These are phyloP conservation scores for Sebastes melanostomus DNA, from an alignment of 2,797 vertebrate genomes.

Conservation along the genomic window DNA sequence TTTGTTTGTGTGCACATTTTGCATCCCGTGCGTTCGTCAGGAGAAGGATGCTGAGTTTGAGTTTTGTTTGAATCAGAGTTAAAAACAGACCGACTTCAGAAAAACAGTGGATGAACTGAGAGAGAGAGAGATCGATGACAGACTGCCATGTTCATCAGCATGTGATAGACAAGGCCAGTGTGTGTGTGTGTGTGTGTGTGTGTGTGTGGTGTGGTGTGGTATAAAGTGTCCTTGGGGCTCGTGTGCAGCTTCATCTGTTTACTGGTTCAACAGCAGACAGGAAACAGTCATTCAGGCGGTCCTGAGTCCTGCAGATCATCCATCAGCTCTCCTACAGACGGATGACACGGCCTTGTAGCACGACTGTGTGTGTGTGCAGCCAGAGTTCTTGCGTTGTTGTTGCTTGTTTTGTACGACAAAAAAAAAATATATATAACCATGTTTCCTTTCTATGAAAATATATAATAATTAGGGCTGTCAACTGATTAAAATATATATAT, in stretches of 20 bases:
- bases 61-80: not conserved
- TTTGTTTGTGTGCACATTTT: not conserved
- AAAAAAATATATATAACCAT: too few relatives aligned
- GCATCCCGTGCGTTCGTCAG: not conserved
- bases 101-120: not conserved
- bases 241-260: slow-evolving; percentile 47
- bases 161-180: slow-evolving; percentile 32
- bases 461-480: too few relatives aligned
- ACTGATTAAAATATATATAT: too few relatives aligned
- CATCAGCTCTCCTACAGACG: slow-evolving; percentile 32
- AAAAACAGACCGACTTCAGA: not conserved
- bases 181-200: not conserved
- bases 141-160: slow-evolving; percentile 17
- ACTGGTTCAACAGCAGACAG: slow-evolving; percentile 36
- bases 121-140: slow-evolving; percentile 30
- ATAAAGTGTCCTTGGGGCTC: slow-evolving; percentile 40
- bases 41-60: not conserved
- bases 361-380: not conserved
- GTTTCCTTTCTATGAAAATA: too few relatives aligned
- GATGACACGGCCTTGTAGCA: slow-evolving; percentile 18
- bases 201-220: not conserved
- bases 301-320: slow-evolving; percentile 23
- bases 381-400: too few relatives aligned
- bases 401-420: too few relatives aligned
- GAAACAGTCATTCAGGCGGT: slow-evolving; percentile 36